These are phyloP conservation scores for Chouioia cunea DNA, from an alignment of 2,888 invertebrate genomes.

Conservation along the genomic window DNA sequence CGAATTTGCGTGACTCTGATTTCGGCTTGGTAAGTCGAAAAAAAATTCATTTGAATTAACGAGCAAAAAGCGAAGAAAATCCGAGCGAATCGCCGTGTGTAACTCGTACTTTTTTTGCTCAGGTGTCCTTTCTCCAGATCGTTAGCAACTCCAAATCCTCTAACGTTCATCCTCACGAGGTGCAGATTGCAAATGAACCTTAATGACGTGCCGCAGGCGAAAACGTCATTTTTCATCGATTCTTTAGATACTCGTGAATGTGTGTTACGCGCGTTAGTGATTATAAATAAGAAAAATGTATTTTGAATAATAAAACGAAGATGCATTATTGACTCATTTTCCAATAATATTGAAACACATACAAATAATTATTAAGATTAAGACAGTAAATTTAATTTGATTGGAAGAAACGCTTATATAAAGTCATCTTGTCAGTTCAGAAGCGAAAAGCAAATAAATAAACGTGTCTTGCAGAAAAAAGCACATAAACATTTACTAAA, in stretches of 20 bases:
- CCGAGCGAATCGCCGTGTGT: conserved; percentile 59
- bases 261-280: conserved; percentile 30
- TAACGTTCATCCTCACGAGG: conserved; percentile 60
- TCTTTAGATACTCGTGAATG: conserved; percentile 43
- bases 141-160: conserved; percentile 62
- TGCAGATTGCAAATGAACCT: conserved; percentile 66
- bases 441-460: conserved; percentile 32
- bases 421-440: no score
- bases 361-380: no score
- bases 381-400: no score
- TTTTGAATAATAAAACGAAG: no score
- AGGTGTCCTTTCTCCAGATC: conserved; percentile 57
- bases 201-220: conserved; percentile 58
- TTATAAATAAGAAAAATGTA: no score
- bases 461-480: conserved; percentile 35
- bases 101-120: conserved; percentile 55
- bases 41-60: conserved; percentile 56
- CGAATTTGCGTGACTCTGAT: conserved; percentile 19
- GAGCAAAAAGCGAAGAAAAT: conserved; percentile 62
- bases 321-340: no score
- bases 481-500: conserved; percentile 35
- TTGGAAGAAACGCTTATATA: no score
- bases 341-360: no score
- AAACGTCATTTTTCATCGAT: conserved; percentile 60
- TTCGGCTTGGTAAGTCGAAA: conserved; percentile 12